A percentile compares a stretch with the other conserved stretches of the same genome.
These are phyloP conservation scores for Lepidurus packardi DNA, from an alignment of 1,140 invertebrate genomes.

Conservation along the genomic window DNA sequence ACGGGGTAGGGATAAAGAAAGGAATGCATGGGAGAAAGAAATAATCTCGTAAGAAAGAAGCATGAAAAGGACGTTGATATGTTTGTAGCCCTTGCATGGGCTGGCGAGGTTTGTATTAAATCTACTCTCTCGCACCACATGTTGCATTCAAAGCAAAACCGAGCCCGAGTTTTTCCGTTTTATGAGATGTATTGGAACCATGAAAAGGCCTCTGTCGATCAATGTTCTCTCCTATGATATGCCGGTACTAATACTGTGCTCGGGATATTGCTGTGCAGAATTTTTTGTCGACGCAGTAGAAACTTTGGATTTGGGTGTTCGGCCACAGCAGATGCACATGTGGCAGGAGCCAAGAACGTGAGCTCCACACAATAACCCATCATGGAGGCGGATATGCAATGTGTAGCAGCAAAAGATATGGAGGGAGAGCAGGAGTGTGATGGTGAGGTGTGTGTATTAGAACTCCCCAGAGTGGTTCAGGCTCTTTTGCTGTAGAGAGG, in stretches of 20 bases:
- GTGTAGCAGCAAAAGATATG: neutral
- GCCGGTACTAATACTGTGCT: neutral
- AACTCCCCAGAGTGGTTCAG: conserved; percentile 7
- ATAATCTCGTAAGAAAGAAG: neutral
- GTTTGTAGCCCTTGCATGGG: neutral
- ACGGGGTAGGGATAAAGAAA: neutral
- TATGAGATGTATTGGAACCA: neutral
- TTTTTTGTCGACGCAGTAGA: neutral
- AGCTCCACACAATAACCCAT: conserved; percentile 3
- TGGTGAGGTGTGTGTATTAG: conserved; percentile 9
- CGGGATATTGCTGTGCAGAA: conserved; percentile 6
- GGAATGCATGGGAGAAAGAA: neutral
- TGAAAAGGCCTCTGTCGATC: neutral
- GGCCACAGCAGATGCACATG: neutral
- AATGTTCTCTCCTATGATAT: neutral
- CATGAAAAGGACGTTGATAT: conserved; percentile 17
- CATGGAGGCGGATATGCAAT: neutral
- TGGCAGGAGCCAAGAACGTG: neutral
- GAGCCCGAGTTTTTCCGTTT: neutral
- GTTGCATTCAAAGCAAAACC: conserved; percentile 14
- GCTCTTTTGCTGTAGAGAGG: neutral
- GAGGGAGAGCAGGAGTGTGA: neutral
- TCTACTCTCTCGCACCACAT: conserved; percentile 7
- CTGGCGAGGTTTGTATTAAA: conserved; percentile 1
- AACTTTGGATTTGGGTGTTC: neutral